Conservation (phyloP, 1,140 invertebrate genomes). For the Hermatobates lingyangjiaoensis region DNA sequence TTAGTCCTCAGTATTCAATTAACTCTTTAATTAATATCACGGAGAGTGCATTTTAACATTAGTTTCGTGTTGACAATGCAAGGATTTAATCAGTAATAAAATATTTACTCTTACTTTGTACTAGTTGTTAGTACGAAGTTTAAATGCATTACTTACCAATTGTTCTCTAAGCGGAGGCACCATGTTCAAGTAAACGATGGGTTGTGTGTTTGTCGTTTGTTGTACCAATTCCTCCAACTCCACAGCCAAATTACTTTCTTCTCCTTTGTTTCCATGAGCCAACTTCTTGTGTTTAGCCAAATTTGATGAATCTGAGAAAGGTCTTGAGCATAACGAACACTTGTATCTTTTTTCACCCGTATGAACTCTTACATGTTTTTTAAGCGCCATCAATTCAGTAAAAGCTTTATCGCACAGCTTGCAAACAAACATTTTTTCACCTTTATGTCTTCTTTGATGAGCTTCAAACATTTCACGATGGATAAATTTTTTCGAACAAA, state of each 20-base stretch:
- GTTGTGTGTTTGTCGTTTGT: too few relatives aligned
- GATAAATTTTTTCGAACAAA: slow-evolving; percentile 56
- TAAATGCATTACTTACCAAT: too few relatives aligned
- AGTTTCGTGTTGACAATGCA: too few relatives aligned
- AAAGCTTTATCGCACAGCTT: slow-evolving; percentile 51
- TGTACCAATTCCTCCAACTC: too few relatives aligned
- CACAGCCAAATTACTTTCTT: background rate
- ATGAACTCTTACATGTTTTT: slow-evolving; percentile 38
- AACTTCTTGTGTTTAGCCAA: slow-evolving; percentile 28
- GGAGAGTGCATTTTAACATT: too few relatives aligned
- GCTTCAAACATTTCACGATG: slow-evolving; percentile 46
- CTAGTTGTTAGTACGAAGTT: too few relatives aligned
- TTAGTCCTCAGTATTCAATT: too few relatives aligned
- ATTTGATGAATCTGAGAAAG: slow-evolving; percentile 28
- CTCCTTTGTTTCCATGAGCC: slow-evolving; percentile 31
- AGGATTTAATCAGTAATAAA: too few relatives aligned
- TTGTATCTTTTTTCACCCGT: slow-evolving; percentile 42
- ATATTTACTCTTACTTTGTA: too few relatives aligned
- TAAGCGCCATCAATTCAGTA: slow-evolving; percentile 50
- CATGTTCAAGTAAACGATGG: too few relatives aligned
- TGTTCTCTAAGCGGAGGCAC: too few relatives aligned
- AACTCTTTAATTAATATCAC: too few relatives aligned
- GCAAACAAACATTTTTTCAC: slow-evolving; percentile 50
- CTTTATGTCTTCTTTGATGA: slow-evolving; percentile 46
- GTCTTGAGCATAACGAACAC: slow-evolving; percentile 33